Evolutionary conservation across 2,797 vertebrate species (phyloP).

Genomic region (Pseudopleuronectes americanus): DNA sequence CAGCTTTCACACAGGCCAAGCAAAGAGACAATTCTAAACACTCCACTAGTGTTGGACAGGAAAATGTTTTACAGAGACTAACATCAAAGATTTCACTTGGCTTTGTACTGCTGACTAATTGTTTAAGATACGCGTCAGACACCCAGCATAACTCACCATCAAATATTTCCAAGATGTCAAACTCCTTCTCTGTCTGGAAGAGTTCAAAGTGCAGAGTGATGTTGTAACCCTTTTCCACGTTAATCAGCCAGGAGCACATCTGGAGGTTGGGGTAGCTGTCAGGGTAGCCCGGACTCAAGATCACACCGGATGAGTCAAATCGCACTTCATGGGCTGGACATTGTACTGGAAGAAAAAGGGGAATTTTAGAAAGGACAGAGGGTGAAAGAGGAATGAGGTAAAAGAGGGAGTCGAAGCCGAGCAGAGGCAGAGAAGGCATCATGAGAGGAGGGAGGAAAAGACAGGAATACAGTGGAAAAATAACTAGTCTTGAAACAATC

Average conservation of each 20-base stretch:
- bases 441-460: background rate
- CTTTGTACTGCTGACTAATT: background rate
- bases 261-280: constrained; percentile 97
- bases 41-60: too few relatives aligned
- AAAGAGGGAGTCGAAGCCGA: background rate
- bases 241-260: constrained; percentile 98
- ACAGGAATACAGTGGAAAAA: constrained; percentile 43
- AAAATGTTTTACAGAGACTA: too few relatives aligned
- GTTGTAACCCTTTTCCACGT: constrained; percentile 97
- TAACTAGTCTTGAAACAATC: constrained; percentile 64
- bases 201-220: constrained; percentile 95
- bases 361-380: background rate
- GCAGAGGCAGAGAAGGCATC: background rate
- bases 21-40: too few relatives aligned
- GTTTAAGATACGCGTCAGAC: background rate
- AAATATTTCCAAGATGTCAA: constrained; percentile 98
- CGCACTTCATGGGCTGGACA: constrained; percentile 96
- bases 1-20: too few relatives aligned
- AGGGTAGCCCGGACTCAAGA: constrained; percentile 95
- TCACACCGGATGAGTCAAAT: constrained; percentile 97
- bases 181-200: constrained; percentile 98
- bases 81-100: background rate
- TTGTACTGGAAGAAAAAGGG: constrained; percentile 83
- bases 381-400: background rate
- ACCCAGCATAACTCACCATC: constrained; percentile 86